These are phyloP conservation scores for Petrophora chlorosata DNA, from an alignment of 2,888 invertebrate genomes.

Conservation along the genomic window DNA sequence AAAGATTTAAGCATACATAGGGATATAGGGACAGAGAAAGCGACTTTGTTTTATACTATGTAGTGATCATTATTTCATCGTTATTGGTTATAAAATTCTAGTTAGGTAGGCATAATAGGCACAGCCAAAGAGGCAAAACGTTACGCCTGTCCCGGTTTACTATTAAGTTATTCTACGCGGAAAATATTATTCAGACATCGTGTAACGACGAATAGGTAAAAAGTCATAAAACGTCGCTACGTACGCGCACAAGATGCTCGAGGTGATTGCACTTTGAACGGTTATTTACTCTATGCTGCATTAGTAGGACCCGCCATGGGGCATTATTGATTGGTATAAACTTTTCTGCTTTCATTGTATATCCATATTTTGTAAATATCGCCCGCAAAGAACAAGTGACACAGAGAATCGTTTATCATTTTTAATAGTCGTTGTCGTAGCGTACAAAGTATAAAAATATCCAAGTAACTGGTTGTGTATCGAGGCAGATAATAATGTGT, in stretches of 20 bases:
- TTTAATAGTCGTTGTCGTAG: conserved; percentile 42
- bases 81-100: too few species aligned
- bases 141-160: conserved; percentile 64
- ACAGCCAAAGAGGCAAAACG: conserved; percentile 54
- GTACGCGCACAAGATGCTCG: conserved; percentile 35
- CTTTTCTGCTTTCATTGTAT: conserved; percentile 47
- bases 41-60: too few species aligned
- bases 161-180: conserved; percentile 57
- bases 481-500: conserved; percentile 60
- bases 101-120: conserved; percentile 49
- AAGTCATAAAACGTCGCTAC: conserved; percentile 53
- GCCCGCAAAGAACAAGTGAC: conserved; percentile 39
- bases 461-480: conserved; percentile 44
- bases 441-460: conserved; percentile 41
- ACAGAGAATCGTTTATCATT: conserved; percentile 60
- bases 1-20: too few species aligned
- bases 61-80: too few species aligned
- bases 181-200: conserved; percentile 62
- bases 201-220: conserved; percentile 52
- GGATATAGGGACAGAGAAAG: too few species aligned
- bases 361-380: conserved; percentile 31
- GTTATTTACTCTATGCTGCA: conserved; percentile 45
- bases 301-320: conserved; percentile 54
- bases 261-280: conserved; percentile 54
- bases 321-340: conserved; percentile 67